A percentile compares a stretch with the other conserved stretches of the same genome.
Conservation (phyloP, 2,888 invertebrate species). For the Thera britannica region DNA sequence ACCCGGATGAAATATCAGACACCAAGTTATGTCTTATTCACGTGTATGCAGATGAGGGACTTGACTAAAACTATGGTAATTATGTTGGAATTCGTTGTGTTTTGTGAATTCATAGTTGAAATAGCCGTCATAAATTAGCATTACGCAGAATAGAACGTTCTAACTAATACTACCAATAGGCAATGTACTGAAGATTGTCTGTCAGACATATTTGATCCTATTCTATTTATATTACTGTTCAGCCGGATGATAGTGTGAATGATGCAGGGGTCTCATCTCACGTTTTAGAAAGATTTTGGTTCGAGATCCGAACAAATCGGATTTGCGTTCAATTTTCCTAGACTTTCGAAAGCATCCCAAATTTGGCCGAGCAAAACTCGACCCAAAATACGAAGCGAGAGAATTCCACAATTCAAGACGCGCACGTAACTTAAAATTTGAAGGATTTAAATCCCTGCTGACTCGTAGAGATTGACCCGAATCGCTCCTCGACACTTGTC, state of each 20-base stretch:
- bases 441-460: constrained; percentile 69
- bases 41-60: constrained; percentile 1
- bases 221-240: constrained; percentile 22
- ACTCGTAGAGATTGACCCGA: constrained; percentile 62
- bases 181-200: not conserved
- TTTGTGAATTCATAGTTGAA: not conserved
- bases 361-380: constrained; percentile 65
- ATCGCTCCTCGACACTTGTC: constrained; percentile 49
- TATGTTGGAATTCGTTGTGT: not conserved
- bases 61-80: not conserved
- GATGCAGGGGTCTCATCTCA: constrained; percentile 59
- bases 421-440: constrained; percentile 65
- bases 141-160: not conserved
- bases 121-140: not conserved
- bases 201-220: not conserved
- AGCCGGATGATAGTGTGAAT: constrained; percentile 41
- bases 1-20: constrained; percentile 37
- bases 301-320: constrained; percentile 72
- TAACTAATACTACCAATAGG: not conserved
- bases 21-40: constrained; percentile 25
- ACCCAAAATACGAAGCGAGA: constrained; percentile 63
- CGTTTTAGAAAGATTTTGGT: constrained; percentile 62
- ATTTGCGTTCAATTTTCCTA: constrained; percentile 81
- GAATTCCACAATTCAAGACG: constrained; percentile 62
- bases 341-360: constrained; percentile 70